Conservation (phyloP, 2,113 vertebrate species). For the Eretmochelys imbricata region DNA sequence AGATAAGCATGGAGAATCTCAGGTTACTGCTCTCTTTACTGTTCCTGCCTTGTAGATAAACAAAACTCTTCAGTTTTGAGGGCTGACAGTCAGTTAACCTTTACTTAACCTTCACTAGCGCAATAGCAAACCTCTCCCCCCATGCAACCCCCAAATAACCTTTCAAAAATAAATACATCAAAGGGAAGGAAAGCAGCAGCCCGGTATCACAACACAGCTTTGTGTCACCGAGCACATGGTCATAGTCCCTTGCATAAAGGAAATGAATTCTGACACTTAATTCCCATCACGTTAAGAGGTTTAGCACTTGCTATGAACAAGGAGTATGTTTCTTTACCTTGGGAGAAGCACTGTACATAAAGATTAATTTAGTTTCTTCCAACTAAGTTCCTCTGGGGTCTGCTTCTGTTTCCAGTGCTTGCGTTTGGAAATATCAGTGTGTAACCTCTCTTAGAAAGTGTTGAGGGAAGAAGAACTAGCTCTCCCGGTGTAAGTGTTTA, state of each 20-base stretch:
- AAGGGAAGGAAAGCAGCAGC: not conserved
- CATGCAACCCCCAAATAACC: not conserved
- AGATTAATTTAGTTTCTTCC: conserved; percentile 29
- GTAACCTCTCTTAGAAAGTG: not conserved
- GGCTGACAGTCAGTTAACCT: not conserved
- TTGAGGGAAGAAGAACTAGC: not conserved
- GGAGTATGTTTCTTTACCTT: not conserved
- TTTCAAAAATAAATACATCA: not conserved
- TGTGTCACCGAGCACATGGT: not conserved
- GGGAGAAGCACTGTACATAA: not conserved
- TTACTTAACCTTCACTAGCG: conserved; percentile 24
- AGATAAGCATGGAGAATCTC: not conserved
- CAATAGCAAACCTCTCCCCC: not conserved
- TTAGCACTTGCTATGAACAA: not conserved
- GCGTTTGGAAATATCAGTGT: not conserved
- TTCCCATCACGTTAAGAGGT: not conserved
- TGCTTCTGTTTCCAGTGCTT: not conserved
- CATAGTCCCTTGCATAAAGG: not conserved
- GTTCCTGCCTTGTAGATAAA: not conserved
- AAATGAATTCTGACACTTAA: not conserved
- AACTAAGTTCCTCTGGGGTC: not conserved
- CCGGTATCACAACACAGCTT: not conserved
- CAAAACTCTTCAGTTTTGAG: not conserved
- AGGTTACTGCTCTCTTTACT: not conserved
- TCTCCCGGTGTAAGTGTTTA: not conserved